Percentiles rank a stretch among this genome's conserved stretches.
Conservation (phyloP, 2,888 invertebrate genomes). For the Cheilosia grossa region DNA sequence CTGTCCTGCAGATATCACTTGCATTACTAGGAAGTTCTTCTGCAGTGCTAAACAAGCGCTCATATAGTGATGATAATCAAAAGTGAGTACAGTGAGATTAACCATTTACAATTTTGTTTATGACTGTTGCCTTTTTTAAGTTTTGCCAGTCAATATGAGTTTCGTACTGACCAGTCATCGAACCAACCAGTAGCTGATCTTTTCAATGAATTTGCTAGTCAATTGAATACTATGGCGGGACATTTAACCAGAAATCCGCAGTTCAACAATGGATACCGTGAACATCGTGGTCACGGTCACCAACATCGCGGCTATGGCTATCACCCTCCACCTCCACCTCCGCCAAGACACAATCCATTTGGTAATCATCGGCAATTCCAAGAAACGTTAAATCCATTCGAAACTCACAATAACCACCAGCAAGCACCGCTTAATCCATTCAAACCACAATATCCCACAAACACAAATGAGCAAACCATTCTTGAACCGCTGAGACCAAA, state of each 20-base stretch:
- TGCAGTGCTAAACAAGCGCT: constrained; percentile 46
- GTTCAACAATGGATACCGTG: not conserved
- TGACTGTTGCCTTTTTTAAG: not conserved
- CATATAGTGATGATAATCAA: constrained; percentile 24
- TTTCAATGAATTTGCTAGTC: constrained; percentile 14
- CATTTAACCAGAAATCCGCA: constrained; percentile 21
- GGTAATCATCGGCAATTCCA: not conserved
- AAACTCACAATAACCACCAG: not conserved
- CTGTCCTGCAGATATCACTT: constrained; percentile 34
- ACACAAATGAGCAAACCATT: constrained; percentile 32
- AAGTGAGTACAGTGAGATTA: constrained; percentile 4
- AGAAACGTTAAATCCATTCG: not conserved
- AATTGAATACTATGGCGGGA: constrained; percentile 10
- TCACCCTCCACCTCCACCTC: constrained; percentile 15
- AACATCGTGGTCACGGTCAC: not conserved
- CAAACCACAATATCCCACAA: constrained; percentile 1
- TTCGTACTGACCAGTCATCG: not conserved
- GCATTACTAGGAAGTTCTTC: constrained; percentile 11
- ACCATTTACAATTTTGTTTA: not conserved
- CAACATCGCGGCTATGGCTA: constrained; percentile 13
- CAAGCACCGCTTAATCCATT: not conserved
- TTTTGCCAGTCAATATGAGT: constrained; percentile 23
- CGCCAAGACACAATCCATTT: constrained; percentile 3
- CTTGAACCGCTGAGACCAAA: constrained; percentile 16
- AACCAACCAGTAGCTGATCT: constrained; percentile 18